Evolutionary conservation across 1,140 invertebrate species (phyloP).

Genomic region (Phocides pigmalion): DNA sequence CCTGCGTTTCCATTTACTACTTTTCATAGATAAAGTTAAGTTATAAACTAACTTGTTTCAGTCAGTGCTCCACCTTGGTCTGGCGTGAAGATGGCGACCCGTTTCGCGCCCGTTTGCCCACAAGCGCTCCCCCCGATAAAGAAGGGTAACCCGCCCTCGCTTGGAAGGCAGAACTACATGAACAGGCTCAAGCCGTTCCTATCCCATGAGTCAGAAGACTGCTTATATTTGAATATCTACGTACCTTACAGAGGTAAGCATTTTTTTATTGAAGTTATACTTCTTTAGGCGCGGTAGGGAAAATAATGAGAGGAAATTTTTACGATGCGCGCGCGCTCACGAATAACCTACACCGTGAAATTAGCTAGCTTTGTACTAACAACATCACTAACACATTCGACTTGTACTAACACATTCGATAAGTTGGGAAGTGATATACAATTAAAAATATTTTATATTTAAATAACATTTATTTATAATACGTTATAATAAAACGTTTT

Average conservation of each 20-base stretch:
- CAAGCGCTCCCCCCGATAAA: conserved; percentile 88
- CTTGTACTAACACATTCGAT: too few relatives aligned
- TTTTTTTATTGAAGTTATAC: not conserved
- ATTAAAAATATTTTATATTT: too few relatives aligned
- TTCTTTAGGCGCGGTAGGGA: too few relatives aligned
- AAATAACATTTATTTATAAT: too few relatives aligned
- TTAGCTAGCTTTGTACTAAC: too few relatives aligned
- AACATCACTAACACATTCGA: too few relatives aligned
- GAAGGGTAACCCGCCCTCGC: conserved; percentile 84
- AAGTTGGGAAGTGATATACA: too few relatives aligned
- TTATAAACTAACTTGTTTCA: conserved; percentile 59
- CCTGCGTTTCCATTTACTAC: too few relatives aligned
- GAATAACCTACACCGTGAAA: too few relatives aligned
- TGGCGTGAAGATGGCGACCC: conserved; percentile 88
- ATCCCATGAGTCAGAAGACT: conserved; percentile 94
- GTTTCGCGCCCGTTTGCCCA: conserved; percentile 93
- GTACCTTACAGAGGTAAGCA: conserved; percentile 89
- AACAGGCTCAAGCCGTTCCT: conserved; percentile 89
- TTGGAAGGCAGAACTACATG: conserved; percentile 88
- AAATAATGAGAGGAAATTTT: too few relatives aligned
- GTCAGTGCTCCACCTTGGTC: conserved; percentile 89
- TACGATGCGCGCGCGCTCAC: not conserved
- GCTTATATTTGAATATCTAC: conserved; percentile 96
- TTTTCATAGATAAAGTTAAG: too few relatives aligned
- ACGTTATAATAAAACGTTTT: too few relatives aligned